Base-by-base conservation (phyloP, 2,888 invertebrate species). In the Drosophila mimica region DNA sequence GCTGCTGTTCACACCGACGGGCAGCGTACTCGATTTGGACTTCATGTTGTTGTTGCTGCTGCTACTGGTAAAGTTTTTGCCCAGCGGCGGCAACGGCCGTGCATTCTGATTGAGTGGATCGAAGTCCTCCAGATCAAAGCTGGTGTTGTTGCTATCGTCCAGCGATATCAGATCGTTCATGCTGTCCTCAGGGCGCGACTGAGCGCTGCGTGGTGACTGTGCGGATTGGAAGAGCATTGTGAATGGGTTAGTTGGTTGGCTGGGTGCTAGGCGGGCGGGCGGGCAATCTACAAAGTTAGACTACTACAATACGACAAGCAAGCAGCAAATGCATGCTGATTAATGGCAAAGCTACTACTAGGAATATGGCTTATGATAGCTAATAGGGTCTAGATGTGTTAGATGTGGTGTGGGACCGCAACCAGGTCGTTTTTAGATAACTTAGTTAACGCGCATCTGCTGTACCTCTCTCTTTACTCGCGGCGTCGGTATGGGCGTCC, bases 141-240 rank as follows among this genome's bases (percentile, higher is more conserved):
- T 95, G 57, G 91, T 87, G 68, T 95, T 94, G 54, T 94, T 94
- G 72, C 95, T 95, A 92, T 96, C 95, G 92, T 96, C 95, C 88
- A 96, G 93, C 81, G 95, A 94, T 89, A 96, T 96, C 76, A 96
- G 93, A 93, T 96, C 95, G 90, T 94, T 94, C 74, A 94, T 93
- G 70, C 93, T 93, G 74, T 94, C 93, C 70, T 93, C 92, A 76
- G 64, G 70, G 56, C 74, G 65, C n/a, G 68, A 40, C 20, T 76
- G 76, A 25, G 48, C 63, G 46, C 85, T 89, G 49, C 90, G 89
- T 57, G 91, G 79, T 34, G 90, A 91, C 87, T 91, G 76, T 61
- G 74, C 8, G 34, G 20, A 52, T 53, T 25, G 57, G 54, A 60
- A 58, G 51, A 62, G 59, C 65, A 57, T 62, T 9, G 30, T 33